These are phyloP conservation scores for Illadopsis cleaveri DNA, from an alignment of 2,113 vertebrate genomes.

Conservation along the genomic window DNA sequence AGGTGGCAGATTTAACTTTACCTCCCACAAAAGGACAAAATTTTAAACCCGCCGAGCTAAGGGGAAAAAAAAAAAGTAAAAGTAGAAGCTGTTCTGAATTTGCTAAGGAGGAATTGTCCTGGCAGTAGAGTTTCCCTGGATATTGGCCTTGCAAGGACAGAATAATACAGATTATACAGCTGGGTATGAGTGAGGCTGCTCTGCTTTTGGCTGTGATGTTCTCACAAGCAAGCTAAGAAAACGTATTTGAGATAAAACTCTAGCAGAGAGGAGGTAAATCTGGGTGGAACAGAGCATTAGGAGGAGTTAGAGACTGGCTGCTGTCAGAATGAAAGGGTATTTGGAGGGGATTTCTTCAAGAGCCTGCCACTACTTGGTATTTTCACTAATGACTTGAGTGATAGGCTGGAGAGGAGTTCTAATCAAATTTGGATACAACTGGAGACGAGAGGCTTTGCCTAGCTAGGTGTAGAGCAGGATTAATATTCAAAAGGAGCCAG, in stretches of 20 bases:
- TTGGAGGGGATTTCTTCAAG: neutral
- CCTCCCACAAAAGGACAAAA: neutral
- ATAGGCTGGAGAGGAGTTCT: neutral
- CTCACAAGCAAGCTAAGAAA: neutral
- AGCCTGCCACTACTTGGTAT: neutral
- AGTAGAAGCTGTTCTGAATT: neutral
- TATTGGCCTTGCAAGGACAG: neutral
- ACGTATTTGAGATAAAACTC: neutral
- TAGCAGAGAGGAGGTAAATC: neutral
- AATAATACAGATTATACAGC: neutral
- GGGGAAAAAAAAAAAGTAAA: accelerated
- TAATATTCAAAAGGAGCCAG: neutral
- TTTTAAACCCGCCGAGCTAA: neutral
- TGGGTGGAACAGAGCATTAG: neutral
- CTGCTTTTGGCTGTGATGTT: neutral
- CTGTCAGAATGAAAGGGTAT: neutral
- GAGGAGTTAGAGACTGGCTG: neutral
- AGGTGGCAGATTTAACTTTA: neutral
- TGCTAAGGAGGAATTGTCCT: neutral
- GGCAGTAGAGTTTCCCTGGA: neutral
- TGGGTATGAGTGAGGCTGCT: neutral
- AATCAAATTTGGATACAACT: neutral
- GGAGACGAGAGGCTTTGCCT: neutral
- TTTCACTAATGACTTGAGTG: neutral
- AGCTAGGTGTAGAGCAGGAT: neutral